Evolutionary conservation across 2,113 vertebrate species (phyloP), one percentile per base, ranked within the genome.

Genomic region (Lophochroa leadbeateri): DNA sequence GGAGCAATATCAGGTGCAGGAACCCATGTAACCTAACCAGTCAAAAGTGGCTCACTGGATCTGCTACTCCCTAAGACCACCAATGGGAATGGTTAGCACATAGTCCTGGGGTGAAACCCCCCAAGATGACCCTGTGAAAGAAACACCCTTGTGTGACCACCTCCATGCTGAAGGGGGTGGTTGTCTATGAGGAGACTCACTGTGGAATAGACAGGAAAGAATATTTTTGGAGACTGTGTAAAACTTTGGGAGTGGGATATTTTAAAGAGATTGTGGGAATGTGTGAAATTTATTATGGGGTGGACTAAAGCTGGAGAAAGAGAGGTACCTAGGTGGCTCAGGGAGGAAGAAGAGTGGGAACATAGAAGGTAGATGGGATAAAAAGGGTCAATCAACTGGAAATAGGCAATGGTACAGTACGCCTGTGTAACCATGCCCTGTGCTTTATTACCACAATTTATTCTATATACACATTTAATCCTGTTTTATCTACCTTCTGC

Each of bases 121-220:
- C 11, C 19, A n/a, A 28, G 17, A 39, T 31, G 43, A 49, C n/a
- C 18, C 41, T 17, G 4, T 16, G 25, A 63, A 71, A 83, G 41
- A n/a, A 83, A 60, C 13, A n/a, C 7, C 44, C 17, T 52, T 92
- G 14, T 10, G 25, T 15, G 25, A 46, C 5, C 33, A 47, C 6
- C 13, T 86, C n/a, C 6, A 29, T 0, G 0, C 6, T 39, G 47
- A 47, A 57, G 8, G 4, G 8, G 8, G 3, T n/a, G 20, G 16
- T 3, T 74, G 11, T 25, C 41, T 35, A 37, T 1, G 4, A 81
- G 39, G 31, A 77, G 78, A 47, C 9, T 50, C 29, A 11, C 7
- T 68, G 49, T 49, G 52, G 15, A 24, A 49, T 15, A 18, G 17
- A 69, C 46, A 4, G 6, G 17, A n/a, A 72, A 83, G 28, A 53